Evolutionary conservation across 2,888 invertebrate species (phyloP), one percentile per base, ranked within the genome.

Genomic region (Andrena dorsata): DNA sequence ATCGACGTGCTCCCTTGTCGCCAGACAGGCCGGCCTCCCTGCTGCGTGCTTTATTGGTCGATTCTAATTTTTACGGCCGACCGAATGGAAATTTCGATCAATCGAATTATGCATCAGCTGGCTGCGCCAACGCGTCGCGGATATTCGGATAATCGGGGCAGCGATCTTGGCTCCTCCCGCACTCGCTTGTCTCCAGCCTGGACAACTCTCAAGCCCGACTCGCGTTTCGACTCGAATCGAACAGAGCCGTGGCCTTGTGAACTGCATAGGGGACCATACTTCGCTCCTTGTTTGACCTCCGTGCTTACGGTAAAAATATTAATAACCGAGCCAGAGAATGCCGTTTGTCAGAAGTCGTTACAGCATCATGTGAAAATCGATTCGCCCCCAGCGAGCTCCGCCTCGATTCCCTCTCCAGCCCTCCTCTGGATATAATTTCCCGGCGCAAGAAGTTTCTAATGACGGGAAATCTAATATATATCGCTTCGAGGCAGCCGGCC

Each of bases 391-490:
- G 56, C 23, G 2, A n/a, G 64, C 26, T 20, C 26, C 64, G 10
- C 30, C 51, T 49, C 23, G 58, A n/a, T 51, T 28, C 32, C 41
- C 63, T 64, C 26, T 47, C 53, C 58, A n/a, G 47, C 56, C 49
- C 53, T 30, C 49, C 66, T 26, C 49, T 32, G 65, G 89, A 88
- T 88, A 86, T 84, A 88, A 89, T 89, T 89, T 88, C 86, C 69
- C 71, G 63, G 56, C 76, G 82, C 82, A 90, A 91, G 90, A 93
- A 93, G 91, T 91, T 92, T 90, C 89, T 91, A 93, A 92, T 91
- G 92, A 90, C 87, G 92, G 92, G 89, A 92, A 93, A 93, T 93
- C 91, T 92, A 93, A 92, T 93, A 92, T 92, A 92, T 90, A 90
- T 91, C 88, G 88, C 76, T 79, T 70, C 75, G 80, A 73, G 81